Conservation (phyloP, 2,888 invertebrate genomes). For the Phaedon cochleariae region DNA sequence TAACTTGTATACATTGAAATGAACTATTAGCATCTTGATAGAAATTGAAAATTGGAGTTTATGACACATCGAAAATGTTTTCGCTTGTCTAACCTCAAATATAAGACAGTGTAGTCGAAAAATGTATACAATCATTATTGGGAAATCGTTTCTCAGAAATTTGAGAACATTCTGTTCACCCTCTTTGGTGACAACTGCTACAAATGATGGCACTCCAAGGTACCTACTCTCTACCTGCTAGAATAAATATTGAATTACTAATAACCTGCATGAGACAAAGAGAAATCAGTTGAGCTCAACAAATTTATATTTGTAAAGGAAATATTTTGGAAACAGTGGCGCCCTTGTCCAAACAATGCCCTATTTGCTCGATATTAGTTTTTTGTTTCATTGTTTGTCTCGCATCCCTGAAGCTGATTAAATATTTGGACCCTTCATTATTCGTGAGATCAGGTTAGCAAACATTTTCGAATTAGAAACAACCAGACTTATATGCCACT, state of each 20-base stretch:
- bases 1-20: too few relatives aligned
- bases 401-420: not conserved
- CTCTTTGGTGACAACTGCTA: not conserved
- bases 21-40: too few relatives aligned
- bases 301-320: conserved; percentile 31
- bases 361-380: conserved; percentile 50
- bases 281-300: conserved; percentile 26
- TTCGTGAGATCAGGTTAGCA: too few relatives aligned
- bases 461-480: too few relatives aligned
- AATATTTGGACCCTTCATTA: not conserved
- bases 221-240: conserved; percentile 12
- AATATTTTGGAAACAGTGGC: conserved; percentile 40
- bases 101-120: too few relatives aligned
- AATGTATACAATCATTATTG: too few relatives aligned
- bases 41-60: too few relatives aligned
- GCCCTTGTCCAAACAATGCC: conserved; percentile 48
- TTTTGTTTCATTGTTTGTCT: conserved; percentile 38
- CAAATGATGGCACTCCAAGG: not conserved
- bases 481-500: too few relatives aligned
- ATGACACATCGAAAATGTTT: too few relatives aligned
- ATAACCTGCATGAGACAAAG: conserved; percentile 12
- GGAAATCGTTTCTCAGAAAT: not conserved
- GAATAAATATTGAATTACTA: conserved; percentile 12
- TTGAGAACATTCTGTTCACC: not conserved
- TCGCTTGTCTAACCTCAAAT: too few relatives aligned